These are phyloP conservation scores for Calonectris borealis DNA, from an alignment of 2,113 vertebrate genomes.

Conservation along the genomic window DNA sequence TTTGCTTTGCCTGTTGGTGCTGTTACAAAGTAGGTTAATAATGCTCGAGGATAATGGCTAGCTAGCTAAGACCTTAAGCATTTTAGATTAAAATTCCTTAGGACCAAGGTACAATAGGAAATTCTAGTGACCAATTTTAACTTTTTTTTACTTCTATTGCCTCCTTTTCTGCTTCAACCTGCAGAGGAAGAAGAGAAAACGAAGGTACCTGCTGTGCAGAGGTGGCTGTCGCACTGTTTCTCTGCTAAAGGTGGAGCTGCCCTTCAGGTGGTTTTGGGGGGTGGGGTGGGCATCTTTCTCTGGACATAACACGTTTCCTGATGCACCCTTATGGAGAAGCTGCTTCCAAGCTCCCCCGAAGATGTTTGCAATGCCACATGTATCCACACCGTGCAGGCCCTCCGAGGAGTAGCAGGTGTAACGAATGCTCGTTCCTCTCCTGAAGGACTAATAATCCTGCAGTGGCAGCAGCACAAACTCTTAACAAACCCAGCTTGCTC, in stretches of 20 bases:
- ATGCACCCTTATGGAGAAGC: not conserved
- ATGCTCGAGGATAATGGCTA: not conserved
- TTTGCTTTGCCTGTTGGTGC: not conserved
- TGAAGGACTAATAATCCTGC: not conserved
- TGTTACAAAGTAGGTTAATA: not conserved
- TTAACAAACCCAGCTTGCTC: not conserved
- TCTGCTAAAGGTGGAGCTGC: not conserved
- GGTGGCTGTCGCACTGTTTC: not conserved
- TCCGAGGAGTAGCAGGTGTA: not conserved
- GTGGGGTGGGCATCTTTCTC: not conserved
- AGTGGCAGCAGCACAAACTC: not conserved
- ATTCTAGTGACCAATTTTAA: not conserved
- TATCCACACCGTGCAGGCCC: not conserved
- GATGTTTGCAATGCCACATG: not conserved
- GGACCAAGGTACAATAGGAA: not conserved
- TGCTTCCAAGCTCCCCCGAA: not conserved
- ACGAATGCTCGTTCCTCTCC: not conserved
- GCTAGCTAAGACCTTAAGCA: not conserved
- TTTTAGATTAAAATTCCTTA: not conserved
- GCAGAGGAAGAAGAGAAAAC: not conserved
- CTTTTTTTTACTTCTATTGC: not conserved
- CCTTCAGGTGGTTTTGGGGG: not conserved
- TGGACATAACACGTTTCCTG: too few relatives aligned
- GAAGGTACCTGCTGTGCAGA: not conserved
- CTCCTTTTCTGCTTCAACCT: not conserved